Evolutionary conservation across 2,113 vertebrate species (phyloP).

Genomic region (Campylomormyrus tamandua): DNA sequence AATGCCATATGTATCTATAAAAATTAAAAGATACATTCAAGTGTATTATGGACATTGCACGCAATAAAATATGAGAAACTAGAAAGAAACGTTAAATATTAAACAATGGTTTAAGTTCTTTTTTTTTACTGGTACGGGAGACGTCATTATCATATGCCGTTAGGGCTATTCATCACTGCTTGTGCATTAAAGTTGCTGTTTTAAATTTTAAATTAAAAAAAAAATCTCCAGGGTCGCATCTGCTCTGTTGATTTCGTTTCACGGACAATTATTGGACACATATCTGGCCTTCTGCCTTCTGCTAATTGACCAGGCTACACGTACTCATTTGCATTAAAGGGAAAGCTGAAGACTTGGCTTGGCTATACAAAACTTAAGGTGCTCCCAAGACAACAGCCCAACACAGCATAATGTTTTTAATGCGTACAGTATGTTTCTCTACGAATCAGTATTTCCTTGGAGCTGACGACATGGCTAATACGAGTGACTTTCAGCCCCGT

Average conservation of each 20-base stretch:
- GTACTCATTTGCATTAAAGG: slow-evolving; percentile 17
- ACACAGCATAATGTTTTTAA: background rate
- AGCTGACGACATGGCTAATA: background rate
- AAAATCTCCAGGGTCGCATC: slow-evolving; percentile 1
- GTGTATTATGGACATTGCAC: background rate
- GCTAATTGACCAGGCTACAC: slow-evolving; percentile 13
- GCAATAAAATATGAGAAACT: background rate
- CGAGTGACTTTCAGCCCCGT: background rate
- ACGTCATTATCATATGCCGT: background rate
- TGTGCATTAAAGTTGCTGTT: background rate
- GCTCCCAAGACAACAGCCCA: background rate
- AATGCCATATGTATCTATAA: background rate
- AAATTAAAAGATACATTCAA: background rate
- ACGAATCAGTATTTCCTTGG: background rate
- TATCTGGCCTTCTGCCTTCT: background rate
- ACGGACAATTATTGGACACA: background rate
- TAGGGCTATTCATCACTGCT: background rate
- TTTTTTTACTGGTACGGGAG: background rate
- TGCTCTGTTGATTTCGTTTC: background rate
- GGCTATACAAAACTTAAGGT: background rate
- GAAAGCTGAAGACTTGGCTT: slow-evolving; percentile 29
- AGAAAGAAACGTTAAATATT: background rate
- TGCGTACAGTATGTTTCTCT: background rate
- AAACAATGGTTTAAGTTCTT: background rate
- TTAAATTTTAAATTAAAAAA: slow-evolving; percentile 1